Evolutionary conservation across 1,140 invertebrate genomes (phyloP).

Genomic region (Conopomorpha cramerella): DNA sequence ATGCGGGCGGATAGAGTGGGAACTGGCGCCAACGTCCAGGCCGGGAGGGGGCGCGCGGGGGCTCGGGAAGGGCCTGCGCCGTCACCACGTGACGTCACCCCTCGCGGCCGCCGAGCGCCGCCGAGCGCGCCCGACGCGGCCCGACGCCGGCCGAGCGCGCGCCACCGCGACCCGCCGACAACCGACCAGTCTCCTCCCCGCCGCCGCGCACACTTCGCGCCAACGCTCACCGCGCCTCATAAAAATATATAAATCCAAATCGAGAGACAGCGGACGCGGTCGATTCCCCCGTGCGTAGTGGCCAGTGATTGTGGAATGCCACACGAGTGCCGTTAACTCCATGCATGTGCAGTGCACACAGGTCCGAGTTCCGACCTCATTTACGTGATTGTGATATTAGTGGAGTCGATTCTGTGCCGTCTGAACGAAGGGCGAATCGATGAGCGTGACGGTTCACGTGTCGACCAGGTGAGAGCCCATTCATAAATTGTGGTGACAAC

Average conservation of each 20-base stretch:
- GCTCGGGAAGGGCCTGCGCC: constrained; percentile 4
- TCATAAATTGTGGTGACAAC: too few relatives aligned
- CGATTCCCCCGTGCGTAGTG: constrained; percentile 2
- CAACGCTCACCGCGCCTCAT: too few relatives aligned
- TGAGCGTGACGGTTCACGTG: constrained; percentile 44
- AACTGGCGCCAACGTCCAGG: constrained; percentile 14
- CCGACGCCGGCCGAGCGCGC: constrained; percentile 27
- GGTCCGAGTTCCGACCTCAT: constrained; percentile 32
- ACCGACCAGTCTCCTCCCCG: too few relatives aligned
- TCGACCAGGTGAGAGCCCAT: constrained; percentile 57
- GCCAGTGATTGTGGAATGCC: constrained; percentile 1
- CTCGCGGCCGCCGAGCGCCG: constrained; percentile 27
- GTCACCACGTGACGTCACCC: constrained; percentile 16
- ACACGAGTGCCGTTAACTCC: constrained; percentile 12
- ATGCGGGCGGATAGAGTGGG: constrained; percentile 1
- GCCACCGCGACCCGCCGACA: constrained; percentile 36
- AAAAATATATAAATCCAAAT: too few relatives aligned
- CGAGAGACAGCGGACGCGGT: neutral
- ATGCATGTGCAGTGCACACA: constrained; percentile 15
- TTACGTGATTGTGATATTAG: constrained; percentile 18
- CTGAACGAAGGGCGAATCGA: constrained; percentile 32
- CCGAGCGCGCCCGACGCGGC: constrained; percentile 24
- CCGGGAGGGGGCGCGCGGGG: constrained; percentile 18
- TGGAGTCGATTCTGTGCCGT: constrained; percentile 18
- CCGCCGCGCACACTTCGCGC: too few relatives aligned